Conservation (phyloP, 1,140 invertebrate species). For the Nasonia vitripennis region DNA sequence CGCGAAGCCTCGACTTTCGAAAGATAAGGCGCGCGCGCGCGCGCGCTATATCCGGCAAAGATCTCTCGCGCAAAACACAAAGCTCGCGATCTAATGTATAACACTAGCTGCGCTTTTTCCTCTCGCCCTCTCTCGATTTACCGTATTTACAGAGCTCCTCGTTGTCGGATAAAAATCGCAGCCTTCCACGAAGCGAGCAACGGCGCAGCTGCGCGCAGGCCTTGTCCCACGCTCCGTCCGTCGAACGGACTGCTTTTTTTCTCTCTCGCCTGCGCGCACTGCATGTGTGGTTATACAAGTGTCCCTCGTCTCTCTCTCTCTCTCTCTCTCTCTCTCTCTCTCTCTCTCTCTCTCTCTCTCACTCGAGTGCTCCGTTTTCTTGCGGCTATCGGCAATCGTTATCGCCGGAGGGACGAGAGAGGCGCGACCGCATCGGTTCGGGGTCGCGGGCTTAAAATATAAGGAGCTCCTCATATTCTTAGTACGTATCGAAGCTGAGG, state of each 20-base stretch:
- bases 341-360: background rate
- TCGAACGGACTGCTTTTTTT: slow-evolving; percentile 11
- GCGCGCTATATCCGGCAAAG: background rate
- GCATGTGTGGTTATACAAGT: no score
- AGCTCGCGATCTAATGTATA: background rate
- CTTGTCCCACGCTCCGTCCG: background rate
- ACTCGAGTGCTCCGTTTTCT: background rate
- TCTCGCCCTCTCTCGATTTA: background rate
- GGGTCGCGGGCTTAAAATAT: background rate
- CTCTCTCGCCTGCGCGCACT: background rate
- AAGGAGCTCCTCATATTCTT: slow-evolving; percentile 1
- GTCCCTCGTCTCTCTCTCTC: no score
- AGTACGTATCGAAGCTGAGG: background rate
- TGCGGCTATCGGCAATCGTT: slow-evolving; percentile 38
- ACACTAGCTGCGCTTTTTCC: slow-evolving; percentile 6
- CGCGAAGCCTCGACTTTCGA: background rate
- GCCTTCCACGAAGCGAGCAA: background rate
- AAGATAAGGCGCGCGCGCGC: background rate
- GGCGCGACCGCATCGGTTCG: background rate
- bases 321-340: background rate
- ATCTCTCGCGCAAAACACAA: background rate
- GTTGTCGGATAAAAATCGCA: slow-evolving; percentile 30
- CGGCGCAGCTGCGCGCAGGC: background rate
- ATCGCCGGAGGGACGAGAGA: slow-evolving; percentile 5
- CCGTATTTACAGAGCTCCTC: slow-evolving; percentile 19